Base-by-base conservation (phyloP, 1,140 invertebrate species). In the Chrysoperla carnea region DNA sequence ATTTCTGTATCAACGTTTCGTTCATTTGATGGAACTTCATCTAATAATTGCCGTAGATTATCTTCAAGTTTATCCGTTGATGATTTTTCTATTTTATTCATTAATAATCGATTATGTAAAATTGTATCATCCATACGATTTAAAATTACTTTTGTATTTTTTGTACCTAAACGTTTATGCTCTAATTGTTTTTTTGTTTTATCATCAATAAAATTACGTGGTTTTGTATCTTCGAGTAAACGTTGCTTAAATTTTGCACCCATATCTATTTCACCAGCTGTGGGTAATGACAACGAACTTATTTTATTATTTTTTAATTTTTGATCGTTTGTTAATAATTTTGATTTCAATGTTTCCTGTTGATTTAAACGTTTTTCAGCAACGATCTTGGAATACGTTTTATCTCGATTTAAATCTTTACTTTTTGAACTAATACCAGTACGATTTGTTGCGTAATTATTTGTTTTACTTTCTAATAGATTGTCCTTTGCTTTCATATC, bases 231-330 rank as follows among this genome's bases (percentile, higher is more conserved):
- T 50, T 76, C 72, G 28, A 73, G 47, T 11, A 73, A 50, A 37
- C 71, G 65, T 46, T 75, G 71, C 45, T 74, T 75, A n/a, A 73
- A 67, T 48, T 73, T 72, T 9, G 70, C 69, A 51, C 73, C 72
- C 33, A 70, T 70, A 11, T 73, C 63, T 17, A 61, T 52, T 42
- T 61, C 56, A 1, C 50, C 49, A 33, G 36, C 11, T 8, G 52
- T 61, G 1, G 59, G 57, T 35, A 61, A 50, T 4, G 55, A 39
- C 1, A 59, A 48, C 33, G 50, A 45, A 27, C 27, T 40, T 23
- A 23, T 23, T 23, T 23, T 23, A 23, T 23, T 23, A 23, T 23
- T 23, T 23, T 23, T 23, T 23, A 23, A 3, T 23, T 23, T 23
- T 5, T 23, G 17, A 23, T 23, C 17, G 13, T 13, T 15, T 8